Evolutionary conservation across 2,888 invertebrate species (phyloP).

Genomic region (Apamea anceps): DNA sequence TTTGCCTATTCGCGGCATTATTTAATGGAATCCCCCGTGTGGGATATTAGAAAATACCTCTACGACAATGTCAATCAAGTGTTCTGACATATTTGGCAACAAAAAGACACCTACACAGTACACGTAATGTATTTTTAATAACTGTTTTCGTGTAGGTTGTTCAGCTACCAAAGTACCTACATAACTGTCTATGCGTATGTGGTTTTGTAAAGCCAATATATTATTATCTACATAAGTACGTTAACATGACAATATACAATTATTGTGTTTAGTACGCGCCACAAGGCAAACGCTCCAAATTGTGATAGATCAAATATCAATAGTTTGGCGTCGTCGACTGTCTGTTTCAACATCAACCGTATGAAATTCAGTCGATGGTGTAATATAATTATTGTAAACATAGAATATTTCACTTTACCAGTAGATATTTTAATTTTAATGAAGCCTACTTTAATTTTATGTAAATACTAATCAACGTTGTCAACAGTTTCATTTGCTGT

Average conservation of each 20-base stretch:
- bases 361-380: slow-evolving; percentile 17
- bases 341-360: slow-evolving; percentile 15
- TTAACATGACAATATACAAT: slow-evolving; percentile 41
- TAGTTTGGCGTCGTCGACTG: slow-evolving; percentile 34
- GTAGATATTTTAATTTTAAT: slow-evolving; percentile 47
- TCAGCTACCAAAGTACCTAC: not conserved
- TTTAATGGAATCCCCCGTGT: slow-evolving; percentile 14
- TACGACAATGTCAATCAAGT: slow-evolving; percentile 9
- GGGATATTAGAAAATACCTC: slow-evolving; percentile 17
- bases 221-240: slow-evolving; percentile 31
- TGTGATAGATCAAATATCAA: slow-evolving; percentile 57
- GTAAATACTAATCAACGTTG: slow-evolving; percentile 60
- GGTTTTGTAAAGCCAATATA: slow-evolving; percentile 25
- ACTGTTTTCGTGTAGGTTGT: not conserved
- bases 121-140: not conserved
- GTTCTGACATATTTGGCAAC: not conserved
- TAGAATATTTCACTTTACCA: slow-evolving; percentile 25
- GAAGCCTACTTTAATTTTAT: slow-evolving; percentile 49
- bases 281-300: slow-evolving; percentile 45
- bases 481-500: slow-evolving; percentile 51
- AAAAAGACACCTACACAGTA: not conserved
- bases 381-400: slow-evolving; percentile 24
- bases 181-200: not conserved
- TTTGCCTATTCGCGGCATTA: slow-evolving; percentile 13
- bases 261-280: slow-evolving; percentile 42